A percentile compares a stretch with the other conserved stretches of the same genome.
These are phyloP conservation scores for Apodemia zela DNA, from an alignment of 2,888 invertebrate species.

Conservation along the genomic window DNA sequence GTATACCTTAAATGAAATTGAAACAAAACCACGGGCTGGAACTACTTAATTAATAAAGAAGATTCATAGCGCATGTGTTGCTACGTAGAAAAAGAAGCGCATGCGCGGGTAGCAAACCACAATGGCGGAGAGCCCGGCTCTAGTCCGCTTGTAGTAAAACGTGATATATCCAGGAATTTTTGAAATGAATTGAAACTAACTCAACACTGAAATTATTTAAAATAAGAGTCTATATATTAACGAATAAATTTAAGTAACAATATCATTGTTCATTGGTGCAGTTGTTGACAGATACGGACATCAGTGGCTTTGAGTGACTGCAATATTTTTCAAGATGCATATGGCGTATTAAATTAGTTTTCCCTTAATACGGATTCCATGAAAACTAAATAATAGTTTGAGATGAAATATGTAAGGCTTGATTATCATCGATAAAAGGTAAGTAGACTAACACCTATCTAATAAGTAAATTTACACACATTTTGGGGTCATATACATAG, in stretches of 20 bases:
- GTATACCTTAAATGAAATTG: background rate
- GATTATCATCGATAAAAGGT: no score
- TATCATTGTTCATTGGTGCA: background rate
- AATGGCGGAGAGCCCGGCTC: constrained; percentile 53
- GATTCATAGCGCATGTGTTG: constrained; percentile 50
- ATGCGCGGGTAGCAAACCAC: constrained; percentile 46
- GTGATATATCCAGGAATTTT: constrained; percentile 11
- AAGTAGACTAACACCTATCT: no score
- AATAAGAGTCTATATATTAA: background rate
- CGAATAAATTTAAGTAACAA: background rate
- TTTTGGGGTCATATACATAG: no score
- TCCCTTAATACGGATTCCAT: no score
- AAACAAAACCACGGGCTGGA: background rate
- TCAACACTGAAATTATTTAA: background rate
- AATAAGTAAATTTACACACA: no score
- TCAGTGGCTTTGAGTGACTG: constrained; percentile 43
- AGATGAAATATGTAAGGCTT: no score
- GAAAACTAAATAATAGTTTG: no score
- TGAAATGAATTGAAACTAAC: background rate
- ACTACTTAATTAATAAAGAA: constrained; percentile 1
- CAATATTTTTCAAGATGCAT: constrained; percentile 27
- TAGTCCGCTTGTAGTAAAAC: constrained; percentile 18
- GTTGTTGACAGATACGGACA: constrained; percentile 56
- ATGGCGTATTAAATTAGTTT: no score
- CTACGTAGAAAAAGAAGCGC: constrained; percentile 36